Evolutionary conservation across 1,140 invertebrate genomes (phyloP).

Genomic region (Aethina tumida): DNA sequence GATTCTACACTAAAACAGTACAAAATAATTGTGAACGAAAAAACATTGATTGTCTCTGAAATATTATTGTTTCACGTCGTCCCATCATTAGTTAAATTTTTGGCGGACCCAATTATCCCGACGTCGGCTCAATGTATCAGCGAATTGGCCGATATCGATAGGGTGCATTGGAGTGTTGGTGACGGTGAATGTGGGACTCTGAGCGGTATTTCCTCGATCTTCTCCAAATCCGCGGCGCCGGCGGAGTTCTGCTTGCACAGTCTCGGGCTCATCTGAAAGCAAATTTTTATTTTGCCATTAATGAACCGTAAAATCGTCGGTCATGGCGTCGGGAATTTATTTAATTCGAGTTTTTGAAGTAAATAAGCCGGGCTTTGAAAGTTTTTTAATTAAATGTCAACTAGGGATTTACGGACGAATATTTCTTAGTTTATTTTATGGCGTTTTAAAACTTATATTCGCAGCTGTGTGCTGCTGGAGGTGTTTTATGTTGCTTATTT

Average conservation of each 20-base stretch:
- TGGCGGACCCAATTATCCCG: neutral
- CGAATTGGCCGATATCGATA: slow-evolving; percentile 34
- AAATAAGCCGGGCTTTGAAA: too few relatives aligned
- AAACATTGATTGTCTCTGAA: slow-evolving; percentile 7
- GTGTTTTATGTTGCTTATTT: too few relatives aligned
- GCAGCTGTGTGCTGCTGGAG: too few relatives aligned
- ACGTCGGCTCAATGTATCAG: slow-evolving; percentile 21
- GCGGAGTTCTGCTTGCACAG: slow-evolving; percentile 62
- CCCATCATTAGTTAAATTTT: slow-evolving; percentile 2
- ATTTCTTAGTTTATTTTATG: too few relatives aligned
- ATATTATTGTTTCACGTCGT: neutral
- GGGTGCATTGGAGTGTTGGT: slow-evolving; percentile 29
- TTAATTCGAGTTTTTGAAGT: too few relatives aligned
- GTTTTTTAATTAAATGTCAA: too few relatives aligned
- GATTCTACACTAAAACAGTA: neutral
- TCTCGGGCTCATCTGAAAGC: slow-evolving; percentile 30
- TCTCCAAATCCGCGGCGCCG: slow-evolving; percentile 57
- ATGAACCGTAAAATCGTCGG: too few relatives aligned
- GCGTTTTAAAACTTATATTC: too few relatives aligned
- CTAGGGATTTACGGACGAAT: too few relatives aligned
- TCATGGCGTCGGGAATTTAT: too few relatives aligned
- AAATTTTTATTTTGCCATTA: too few relatives aligned
- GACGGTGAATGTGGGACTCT: slow-evolving; percentile 19
- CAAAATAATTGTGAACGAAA: slow-evolving; percentile 1
- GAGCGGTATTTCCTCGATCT: slow-evolving; percentile 56